These are phyloP conservation scores for Pocillopora verrucosa DNA, from an alignment of 64 coral and sea anemone genomes.

Conservation along the genomic window DNA sequence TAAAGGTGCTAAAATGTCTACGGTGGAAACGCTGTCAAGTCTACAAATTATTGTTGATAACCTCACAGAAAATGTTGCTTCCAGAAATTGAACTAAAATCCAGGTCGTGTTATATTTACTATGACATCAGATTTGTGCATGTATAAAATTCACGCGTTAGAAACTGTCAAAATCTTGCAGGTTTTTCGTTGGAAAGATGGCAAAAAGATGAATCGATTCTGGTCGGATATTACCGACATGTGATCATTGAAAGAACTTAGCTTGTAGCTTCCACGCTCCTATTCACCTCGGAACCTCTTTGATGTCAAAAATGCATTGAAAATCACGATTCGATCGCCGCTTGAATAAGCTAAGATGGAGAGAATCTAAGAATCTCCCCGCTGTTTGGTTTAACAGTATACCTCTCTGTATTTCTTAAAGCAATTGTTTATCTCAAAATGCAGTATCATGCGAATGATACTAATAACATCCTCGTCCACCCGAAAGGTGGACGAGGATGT, in stretches of 20 bases:
- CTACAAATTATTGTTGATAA: background rate
- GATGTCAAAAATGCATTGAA: too few species aligned
- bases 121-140: slow-evolving; percentile 8
- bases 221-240: background rate
- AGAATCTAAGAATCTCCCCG: too few species aligned
- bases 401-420: too few species aligned
- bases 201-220: background rate
- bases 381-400: too few species aligned
- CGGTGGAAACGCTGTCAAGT: background rate
- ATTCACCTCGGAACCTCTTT: too few species aligned
- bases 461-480: too few species aligned
- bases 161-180: slow-evolving; percentile 26
- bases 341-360: too few species aligned
- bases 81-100: background rate
- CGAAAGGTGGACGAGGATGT: too few species aligned
- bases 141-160: background rate
- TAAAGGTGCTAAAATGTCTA: background rate
- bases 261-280: background rate
- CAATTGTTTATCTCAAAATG: too few species aligned
- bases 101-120: background rate
- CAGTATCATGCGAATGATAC: too few species aligned
- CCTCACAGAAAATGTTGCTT: background rate
- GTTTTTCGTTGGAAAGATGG: background rate
- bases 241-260: background rate
- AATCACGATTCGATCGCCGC: too few species aligned